phyloP scores from a whole-genome alignment of 2,888 invertebrate species.

The Euspilapteryx auroguttella region DNA sequence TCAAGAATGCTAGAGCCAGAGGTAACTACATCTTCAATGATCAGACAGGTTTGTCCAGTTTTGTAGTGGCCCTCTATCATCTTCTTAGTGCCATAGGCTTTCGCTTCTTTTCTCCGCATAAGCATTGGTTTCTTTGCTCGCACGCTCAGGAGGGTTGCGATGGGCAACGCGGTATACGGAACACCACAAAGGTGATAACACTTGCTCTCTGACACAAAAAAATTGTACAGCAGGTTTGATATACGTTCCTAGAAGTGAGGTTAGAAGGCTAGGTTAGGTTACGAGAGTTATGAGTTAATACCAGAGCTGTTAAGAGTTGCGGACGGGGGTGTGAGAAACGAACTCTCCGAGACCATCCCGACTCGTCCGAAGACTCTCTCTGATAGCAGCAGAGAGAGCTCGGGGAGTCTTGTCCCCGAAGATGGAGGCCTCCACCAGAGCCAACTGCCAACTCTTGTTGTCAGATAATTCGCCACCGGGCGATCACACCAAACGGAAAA shows the following conservation, averaged over 20 bases:
- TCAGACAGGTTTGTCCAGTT: conserved; percentile 77
- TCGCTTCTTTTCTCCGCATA: conserved; percentile 90
- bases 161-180: conserved; percentile 94
- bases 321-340: no score
- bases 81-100: conserved; percentile 94
- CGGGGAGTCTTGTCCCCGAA: no score
- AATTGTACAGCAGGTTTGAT: conserved; percentile 32
- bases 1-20: conserved; percentile 93
- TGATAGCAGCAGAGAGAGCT: no score
- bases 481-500: no score
- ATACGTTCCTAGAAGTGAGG: conserved; percentile 29
- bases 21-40: conserved; percentile 93
- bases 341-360: no score
- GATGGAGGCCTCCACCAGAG: no score
- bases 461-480: no score
- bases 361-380: no score
- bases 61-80: conserved; percentile 88
- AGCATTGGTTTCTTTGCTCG: conserved; percentile 81
- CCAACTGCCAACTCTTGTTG: no score
- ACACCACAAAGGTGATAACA: conserved; percentile 87
- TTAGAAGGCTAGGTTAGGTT: no score
- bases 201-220: conserved; percentile 43
- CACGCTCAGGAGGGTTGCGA: conserved; percentile 83
- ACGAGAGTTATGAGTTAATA: no score
- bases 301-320: no score